A percentile compares a stretch with the other conserved stretches of the same genome.
phyloP scores from a whole-genome alignment of 2,797 vertebrate genomes.

The Syngnathus rostellatus region DNA sequence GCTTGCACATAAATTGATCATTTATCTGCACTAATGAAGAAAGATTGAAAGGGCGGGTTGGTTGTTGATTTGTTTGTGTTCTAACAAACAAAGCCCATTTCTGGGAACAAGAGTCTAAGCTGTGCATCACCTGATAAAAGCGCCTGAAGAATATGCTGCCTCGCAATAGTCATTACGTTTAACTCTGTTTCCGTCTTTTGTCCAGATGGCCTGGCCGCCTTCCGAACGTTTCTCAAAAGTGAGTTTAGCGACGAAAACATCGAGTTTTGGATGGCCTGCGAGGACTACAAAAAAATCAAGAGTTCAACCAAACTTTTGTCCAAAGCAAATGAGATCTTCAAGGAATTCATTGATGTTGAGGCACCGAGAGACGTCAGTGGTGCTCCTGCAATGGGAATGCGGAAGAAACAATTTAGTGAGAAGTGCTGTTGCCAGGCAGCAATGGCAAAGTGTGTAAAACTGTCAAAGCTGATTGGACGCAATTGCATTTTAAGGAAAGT shows the following conservation, averaged over 20 bases:
- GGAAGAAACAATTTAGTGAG: neutral
- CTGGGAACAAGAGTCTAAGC: constrained; percentile 17
- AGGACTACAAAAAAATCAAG: constrained; percentile 89
- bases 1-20: constrained; percentile 31
- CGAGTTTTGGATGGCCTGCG: constrained; percentile 94
- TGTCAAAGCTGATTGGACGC: no score
- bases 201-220: constrained; percentile 83
- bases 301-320: constrained; percentile 76
- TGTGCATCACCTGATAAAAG: neutral
- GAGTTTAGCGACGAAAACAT: constrained; percentile 97
- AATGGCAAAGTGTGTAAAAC: no score
- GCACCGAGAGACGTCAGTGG: constrained; percentile 82
- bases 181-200: constrained; percentile 5
- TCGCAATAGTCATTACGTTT: constrained; percentile 10
- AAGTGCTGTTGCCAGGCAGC: no score
- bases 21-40: constrained; percentile 35
- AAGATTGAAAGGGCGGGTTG: constrained; percentile 9
- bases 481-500: no score
- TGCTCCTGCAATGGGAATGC: no score
- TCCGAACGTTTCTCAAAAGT: constrained; percentile 84
- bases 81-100: constrained; percentile 14
- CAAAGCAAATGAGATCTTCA: constrained; percentile 85
- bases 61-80: constrained; percentile 27
- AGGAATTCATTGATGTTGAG: constrained; percentile 84
- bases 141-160: neutral